Base-by-base conservation (phyloP, 1,140 invertebrate genomes). In the Maniola jurtina region DNA sequence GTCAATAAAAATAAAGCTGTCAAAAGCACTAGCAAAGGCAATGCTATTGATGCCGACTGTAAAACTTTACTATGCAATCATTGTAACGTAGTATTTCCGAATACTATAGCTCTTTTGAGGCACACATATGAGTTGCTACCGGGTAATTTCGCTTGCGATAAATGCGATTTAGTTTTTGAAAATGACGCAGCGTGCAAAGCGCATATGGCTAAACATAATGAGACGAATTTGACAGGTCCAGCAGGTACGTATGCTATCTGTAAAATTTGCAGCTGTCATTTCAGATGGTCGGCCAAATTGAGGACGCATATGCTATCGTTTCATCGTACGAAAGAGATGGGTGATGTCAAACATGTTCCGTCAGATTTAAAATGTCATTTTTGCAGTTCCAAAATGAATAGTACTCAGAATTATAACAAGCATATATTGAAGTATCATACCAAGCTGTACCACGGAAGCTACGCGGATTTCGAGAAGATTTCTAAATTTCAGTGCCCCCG, bases 121-220 rank as follows among this genome's bases (percentile, higher is more conserved):
- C 81, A 83, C 61, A 57, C 79, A 5, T 80, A 85, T 33, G 75
- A 79, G 35, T 11, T 77, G 7, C 9, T 83, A 1, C 72, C 78
- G n/a, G 36, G 45, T 9, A 70, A 54, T 13, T 68, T 58, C 54
- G 0, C 45, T 11, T 42, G 50, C 38, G 55, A 70, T 0, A 14
- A 58, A 10, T 64, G 56, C n/a, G 57, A 56, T 5, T n/a, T 42
- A 14, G 47, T 38, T 34, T 65, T 64, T 5, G 59, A 68, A 9
- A 56, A 25, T 7, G 10, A 57, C 6, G 4, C 42, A 7, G 38
- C 55, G 11, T 57, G 16, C 13, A 45, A 47, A 2, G 13, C n/a
- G 0, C 67, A 64, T 16, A 48, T 47, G 16, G 34, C 9, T 6
- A 33, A n/a, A 2, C 62, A 64, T 36, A 57, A 55, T n/a, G 10